Base-by-base conservation (phyloP, 53 echinoderm and acorn worm genomes). In the Antedon mediterranea region DNA sequence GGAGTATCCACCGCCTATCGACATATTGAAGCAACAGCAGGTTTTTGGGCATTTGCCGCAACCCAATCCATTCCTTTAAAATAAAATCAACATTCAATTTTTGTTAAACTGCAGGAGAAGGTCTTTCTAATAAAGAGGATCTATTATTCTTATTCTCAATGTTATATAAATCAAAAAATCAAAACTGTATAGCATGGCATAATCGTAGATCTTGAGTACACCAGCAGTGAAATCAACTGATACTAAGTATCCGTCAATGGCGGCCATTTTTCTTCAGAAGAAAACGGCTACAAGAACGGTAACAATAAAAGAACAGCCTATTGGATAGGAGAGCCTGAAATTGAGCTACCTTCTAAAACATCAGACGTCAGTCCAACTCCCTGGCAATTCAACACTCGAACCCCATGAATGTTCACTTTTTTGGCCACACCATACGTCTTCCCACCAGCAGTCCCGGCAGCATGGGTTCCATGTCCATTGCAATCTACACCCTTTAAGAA, bases 401-500 rank as follows among this genome's bases (percentile, higher is more conserved):
- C 79, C 11, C 77, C 74, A n/a, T 84, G 84, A 32, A 84, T 28
- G 20, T 28, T 20, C 28, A 34, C 84, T 31, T 43, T 32, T 28
- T 84, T 84, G 0, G 84, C 84, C 18, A 79, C 84, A 3, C 84
- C 84, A 30, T 78, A 84, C 18, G 78, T 78, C 43, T 43, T 78
- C 4, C 84, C 84, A 18, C 43, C 84, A 44, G 74, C 79, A 18
- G 75, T 79, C 18, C 84, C 84, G 15, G 84, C 84, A 31, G 32
- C 30, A 18, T 84, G 84, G 0, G 84, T 84, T 0, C 84, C 84
- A 33, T 84, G 84, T 4, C 84, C 84, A 15, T 84, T 43, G n/a
- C 84, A 84, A 31, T 84, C 84, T 26, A 74, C 70, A 43, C 84
- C 84, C 84, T 84, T n/a, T n/a, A n/a, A n/a, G n/a, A n/a, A n/a